Conservation (phyloP, 2,113 vertebrate species). For the Eolophus roseicapilla region DNA sequence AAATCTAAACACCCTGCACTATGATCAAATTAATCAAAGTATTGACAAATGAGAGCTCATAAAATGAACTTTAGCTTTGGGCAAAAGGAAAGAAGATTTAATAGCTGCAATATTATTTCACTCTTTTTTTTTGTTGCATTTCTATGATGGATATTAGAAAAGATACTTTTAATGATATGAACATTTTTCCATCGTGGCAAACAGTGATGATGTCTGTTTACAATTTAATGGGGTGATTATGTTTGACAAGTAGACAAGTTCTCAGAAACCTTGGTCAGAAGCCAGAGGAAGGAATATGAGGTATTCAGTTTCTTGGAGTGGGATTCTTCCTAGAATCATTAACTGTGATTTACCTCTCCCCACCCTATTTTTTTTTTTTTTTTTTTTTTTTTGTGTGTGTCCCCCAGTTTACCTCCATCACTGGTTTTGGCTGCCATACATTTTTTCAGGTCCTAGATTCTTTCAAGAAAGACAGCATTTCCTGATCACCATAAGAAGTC, state of each 20-base stretch:
- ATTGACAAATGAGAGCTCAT: not conserved
- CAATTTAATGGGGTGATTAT: not conserved
- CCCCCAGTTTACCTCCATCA: not conserved
- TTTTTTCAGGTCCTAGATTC: not conserved
- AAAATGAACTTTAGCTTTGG: not conserved
- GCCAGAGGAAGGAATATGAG: not conserved
- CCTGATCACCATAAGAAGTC: not conserved
- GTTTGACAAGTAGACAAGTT: not conserved
- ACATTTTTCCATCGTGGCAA: not conserved
- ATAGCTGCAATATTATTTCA: not conserved
- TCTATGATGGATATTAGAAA: not conserved
- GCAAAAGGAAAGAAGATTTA: not conserved
- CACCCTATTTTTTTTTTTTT: not conserved
- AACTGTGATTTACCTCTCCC: not conserved
- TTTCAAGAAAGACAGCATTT: not conserved
- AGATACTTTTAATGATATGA: not conserved
- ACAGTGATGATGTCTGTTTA: not conserved
- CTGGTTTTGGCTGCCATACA: not conserved
- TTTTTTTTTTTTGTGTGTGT: fast-evolving
- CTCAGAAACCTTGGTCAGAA: not conserved
- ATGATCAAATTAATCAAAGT: not conserved
- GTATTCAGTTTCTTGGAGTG: not conserved
- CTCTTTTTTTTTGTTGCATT: not conserved
- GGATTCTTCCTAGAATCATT: not conserved
- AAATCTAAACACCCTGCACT: not conserved